Percentiles rank a stretch among this genome's conserved stretches.
Conservation (phyloP, 2,113 vertebrate species). For the Pachypanchax playfairii region DNA sequence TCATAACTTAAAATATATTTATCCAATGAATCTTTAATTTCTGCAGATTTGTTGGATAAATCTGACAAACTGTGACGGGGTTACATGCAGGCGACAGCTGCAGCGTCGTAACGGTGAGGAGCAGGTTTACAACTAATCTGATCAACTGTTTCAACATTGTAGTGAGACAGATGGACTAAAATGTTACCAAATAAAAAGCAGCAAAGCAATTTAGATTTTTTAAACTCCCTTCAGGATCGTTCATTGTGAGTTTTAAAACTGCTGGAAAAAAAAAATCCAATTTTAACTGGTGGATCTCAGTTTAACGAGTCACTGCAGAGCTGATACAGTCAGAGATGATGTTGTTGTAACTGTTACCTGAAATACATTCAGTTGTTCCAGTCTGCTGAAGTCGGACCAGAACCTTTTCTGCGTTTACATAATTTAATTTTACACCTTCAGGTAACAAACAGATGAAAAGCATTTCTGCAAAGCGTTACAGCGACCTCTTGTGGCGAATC, state of each 20-base stretch:
- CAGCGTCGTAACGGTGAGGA: background rate
- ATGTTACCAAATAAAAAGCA: background rate
- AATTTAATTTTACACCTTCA: slow-evolving; percentile 10
- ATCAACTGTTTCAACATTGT: background rate
- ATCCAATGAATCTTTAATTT: slow-evolving; percentile 39
- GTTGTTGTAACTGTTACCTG: slow-evolving; percentile 33
- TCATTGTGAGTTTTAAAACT: background rate
- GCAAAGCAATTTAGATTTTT: background rate
- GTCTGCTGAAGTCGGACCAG: slow-evolving; percentile 14
- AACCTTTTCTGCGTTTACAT: slow-evolving; percentile 43
- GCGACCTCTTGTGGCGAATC: slow-evolving; percentile 66
- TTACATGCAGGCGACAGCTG: slow-evolving; percentile 35
- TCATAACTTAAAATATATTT: slow-evolving; percentile 52
- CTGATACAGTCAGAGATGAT: slow-evolving; percentile 20
- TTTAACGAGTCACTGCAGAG: background rate
- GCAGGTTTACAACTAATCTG: background rate
- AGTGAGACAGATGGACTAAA: background rate
- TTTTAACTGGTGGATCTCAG: background rate
- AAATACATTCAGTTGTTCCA: slow-evolving; percentile 23
- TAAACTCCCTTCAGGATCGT: background rate
- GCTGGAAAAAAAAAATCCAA: too few species aligned
- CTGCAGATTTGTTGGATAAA: slow-evolving; percentile 25
- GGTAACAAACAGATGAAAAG: background rate
- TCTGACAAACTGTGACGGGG: slow-evolving; percentile 18
- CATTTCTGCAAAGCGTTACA: slow-evolving; percentile 40